Percentiles rank a stretch among this genome's conserved stretches.
Conservation (phyloP, 1,140 invertebrate genomes). For the Pristionchus pacificus region DNA sequence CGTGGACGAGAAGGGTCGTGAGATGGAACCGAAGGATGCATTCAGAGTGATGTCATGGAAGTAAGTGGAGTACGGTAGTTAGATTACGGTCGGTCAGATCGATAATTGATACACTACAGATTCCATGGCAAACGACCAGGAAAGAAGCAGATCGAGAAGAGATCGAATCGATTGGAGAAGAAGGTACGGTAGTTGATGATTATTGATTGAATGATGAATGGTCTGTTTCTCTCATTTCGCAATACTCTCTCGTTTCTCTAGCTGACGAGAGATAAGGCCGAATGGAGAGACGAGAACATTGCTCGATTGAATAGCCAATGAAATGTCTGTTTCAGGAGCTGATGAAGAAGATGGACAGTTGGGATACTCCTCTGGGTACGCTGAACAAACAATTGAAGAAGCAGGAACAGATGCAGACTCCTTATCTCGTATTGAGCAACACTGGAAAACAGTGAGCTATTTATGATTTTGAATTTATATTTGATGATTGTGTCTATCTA, state of each 20-base stretch:
- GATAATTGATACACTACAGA: slow-evolving; percentile 65
- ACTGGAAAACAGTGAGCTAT: slow-evolving; percentile 61
- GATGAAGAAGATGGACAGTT: slow-evolving; percentile 80
- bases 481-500: too few species aligned
- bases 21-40: slow-evolving; percentile 89
- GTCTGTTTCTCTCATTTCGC: too few species aligned
- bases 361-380: slow-evolving; percentile 91
- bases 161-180: slow-evolving; percentile 88
- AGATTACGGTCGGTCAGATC: too few species aligned
- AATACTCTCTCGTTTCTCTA: too few species aligned
- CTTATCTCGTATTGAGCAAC: slow-evolving; percentile 81
- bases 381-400: slow-evolving; percentile 88
- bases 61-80: slow-evolving; percentile 24
- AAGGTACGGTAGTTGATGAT: slow-evolving; percentile 74
- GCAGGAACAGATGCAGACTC: slow-evolving; percentile 89
- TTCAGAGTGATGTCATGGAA: slow-evolving; percentile 65
- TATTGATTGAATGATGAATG: background rate
- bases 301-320: too few species aligned
- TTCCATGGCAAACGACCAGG: slow-evolving; percentile 99
- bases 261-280: too few species aligned
- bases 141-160: slow-evolving; percentile 95
- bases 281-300: too few species aligned
- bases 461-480: background rate
- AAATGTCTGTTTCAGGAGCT: background rate
- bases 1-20: slow-evolving; percentile 87